Evolutionary conservation across 2,797 vertebrate species (phyloP), one percentile per base, ranked within the genome.

Genomic region (Trachurus trachurus): DNA sequence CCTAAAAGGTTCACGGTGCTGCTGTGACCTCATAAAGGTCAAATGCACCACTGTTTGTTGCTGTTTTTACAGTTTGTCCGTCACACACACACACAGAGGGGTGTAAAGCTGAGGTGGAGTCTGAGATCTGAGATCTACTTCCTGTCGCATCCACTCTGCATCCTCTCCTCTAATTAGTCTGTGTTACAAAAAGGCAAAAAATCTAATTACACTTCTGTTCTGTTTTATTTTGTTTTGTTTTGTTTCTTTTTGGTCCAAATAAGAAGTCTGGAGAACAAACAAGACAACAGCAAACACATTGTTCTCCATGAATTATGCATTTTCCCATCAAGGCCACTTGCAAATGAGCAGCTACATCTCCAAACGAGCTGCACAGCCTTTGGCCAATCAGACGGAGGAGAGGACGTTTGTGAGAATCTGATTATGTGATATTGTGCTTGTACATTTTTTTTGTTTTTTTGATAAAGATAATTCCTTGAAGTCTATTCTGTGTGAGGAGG

Each of bases 1-100:
- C 54, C 76, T 34, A 10, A 63, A 79, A 69, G 79, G 76, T 78
- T 54, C 1, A 26, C 3, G 26, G 1, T 26, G 26, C 26, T 26
- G 68, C 60, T n/a, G 69, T 58, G 73, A 83, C 84, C 78, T 77
- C 74, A 42, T 15, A n/a, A 34, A 81, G 77, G 88, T 72, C 69
- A 71, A 21, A 67, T 11, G 7, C 5, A 34, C n/a, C n/a, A n/a
- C n/a, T 26, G 26, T 26, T 26, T 68, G 71, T n/a, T 52, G 54
- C 22, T 26, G 42, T 37, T 26, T 1, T 26, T 3, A 26, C 26
- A 26, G 26, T 26, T 26, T 26, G 3, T 26, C 26, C 3, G 26
- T 26, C 26, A 26, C 26, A 26, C 26, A 26, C n/a, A 26, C 7
- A 31, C 26, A 49, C 65, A 16, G 0, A 26, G 57, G 70, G 87